Conservation (phyloP, 2,888 invertebrate genomes). For the Oxycera nigricornis region DNA sequence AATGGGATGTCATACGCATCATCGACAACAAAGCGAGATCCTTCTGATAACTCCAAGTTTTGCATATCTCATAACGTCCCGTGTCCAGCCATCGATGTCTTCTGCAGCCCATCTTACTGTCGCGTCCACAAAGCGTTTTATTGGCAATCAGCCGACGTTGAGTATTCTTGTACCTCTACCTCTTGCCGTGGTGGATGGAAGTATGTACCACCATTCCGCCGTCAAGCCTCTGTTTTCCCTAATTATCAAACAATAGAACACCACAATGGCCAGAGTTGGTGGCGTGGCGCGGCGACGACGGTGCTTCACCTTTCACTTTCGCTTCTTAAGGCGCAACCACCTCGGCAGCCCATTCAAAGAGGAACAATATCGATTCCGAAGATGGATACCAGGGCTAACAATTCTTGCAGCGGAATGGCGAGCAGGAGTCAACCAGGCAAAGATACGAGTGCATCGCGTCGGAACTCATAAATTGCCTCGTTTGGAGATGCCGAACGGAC, state of each 20-base stretch:
- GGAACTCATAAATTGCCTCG: slow-evolving; percentile 1
- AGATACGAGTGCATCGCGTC: slow-evolving; percentile 16
- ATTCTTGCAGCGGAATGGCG: not conserved
- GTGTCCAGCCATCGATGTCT: not conserved
- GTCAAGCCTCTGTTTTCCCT: slow-evolving; percentile 16
- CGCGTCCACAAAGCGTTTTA: slow-evolving; percentile 1
- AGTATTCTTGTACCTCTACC: not conserved
- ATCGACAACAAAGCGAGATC: slow-evolving; percentile 5
- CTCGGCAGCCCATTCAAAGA: not conserved
- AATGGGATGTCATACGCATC: slow-evolving; percentile 3
- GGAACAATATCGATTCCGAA: not conserved
- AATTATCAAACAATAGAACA: slow-evolving; percentile 34
- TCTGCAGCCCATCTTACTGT: not conserved
- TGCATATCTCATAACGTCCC: slow-evolving; percentile 8
- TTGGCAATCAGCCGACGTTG: slow-evolving; percentile 12
- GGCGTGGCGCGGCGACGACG: not conserved
- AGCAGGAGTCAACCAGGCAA: slow-evolving; percentile 25
- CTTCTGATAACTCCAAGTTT: not conserved
- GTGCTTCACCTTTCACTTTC: slow-evolving; percentile 21
- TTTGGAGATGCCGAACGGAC: too few relatives aligned
- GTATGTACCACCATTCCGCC: not conserved
- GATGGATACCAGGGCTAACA: not conserved
- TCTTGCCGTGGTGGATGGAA: slow-evolving; percentile 1
- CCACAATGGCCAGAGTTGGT: not conserved
- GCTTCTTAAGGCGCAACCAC: not conserved